These are phyloP conservation scores for Dendronephthya gigantea DNA, from an alignment of 64 coral and sea anemone genomes.

Conservation along the genomic window DNA sequence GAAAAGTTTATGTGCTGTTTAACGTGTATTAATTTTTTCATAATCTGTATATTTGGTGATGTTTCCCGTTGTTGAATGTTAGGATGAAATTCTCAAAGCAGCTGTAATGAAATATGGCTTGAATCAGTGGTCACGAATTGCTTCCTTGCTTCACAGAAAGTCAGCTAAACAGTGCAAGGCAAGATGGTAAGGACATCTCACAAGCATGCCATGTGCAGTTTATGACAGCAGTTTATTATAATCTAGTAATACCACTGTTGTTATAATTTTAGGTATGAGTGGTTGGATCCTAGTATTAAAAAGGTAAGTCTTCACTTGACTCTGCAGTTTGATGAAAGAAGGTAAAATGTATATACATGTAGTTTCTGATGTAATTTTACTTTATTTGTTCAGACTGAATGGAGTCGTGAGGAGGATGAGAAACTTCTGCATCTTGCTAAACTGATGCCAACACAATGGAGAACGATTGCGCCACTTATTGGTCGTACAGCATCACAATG, in stretches of 20 bases:
- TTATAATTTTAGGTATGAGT: slow-evolving; percentile 40
- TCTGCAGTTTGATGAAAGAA: too few relatives aligned
- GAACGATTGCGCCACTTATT: slow-evolving; percentile 86
- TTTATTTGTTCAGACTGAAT: slow-evolving; percentile 63
- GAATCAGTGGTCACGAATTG: slow-evolving; percentile 98
- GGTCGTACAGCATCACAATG: slow-evolving; percentile 83
- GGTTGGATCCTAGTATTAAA: slow-evolving; percentile 45
- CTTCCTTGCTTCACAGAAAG: slow-evolving; percentile 86
- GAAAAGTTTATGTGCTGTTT: not conserved
- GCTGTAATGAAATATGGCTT: slow-evolving; percentile 99
- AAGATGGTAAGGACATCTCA: slow-evolving; percentile 54
- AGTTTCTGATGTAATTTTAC: too few relatives aligned
- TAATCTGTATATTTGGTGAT: not conserved
- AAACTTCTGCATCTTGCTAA: slow-evolving; percentile 92
- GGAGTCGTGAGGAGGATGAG: slow-evolving; percentile 99
- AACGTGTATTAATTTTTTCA: too few relatives aligned
- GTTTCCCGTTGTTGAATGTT: not conserved
- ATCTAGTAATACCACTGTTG: too few relatives aligned
- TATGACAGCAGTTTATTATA: too few relatives aligned
- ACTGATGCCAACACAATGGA: slow-evolving; percentile 95
- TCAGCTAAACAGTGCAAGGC: slow-evolving; percentile 98
- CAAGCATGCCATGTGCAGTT: too few relatives aligned
- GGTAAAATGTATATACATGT: too few relatives aligned
- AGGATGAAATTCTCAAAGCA: slow-evolving; percentile 99
- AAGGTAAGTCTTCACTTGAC: too few relatives aligned